phyloP scores from a whole-genome alignment of 1,140 invertebrate genomes.

The Leptestheria dahalacensis region DNA sequence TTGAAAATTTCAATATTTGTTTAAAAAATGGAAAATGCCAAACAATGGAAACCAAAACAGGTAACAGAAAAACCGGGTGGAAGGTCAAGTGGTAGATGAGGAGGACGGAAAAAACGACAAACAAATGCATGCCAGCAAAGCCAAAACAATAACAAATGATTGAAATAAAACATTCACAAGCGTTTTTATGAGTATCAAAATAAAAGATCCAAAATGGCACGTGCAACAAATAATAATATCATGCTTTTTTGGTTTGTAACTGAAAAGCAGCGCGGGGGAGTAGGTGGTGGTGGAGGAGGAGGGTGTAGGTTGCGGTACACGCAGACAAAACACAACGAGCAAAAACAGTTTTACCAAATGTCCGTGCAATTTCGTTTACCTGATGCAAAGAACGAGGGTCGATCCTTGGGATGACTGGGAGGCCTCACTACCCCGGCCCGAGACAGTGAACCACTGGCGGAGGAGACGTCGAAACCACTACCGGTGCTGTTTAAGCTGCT shows the following conservation, averaged over 20 bases:
- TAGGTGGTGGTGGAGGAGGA: no score
- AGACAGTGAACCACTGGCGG: neutral
- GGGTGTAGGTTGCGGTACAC: no score
- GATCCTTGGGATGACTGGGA: neutral
- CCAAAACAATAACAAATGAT: neutral
- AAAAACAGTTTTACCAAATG: conserved; percentile 58
- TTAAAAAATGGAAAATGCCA: neutral
- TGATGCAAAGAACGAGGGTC: conserved; percentile 11
- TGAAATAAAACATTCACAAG: no score
- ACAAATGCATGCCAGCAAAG: neutral
- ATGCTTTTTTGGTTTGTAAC: no score
- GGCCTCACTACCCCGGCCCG: neutral
- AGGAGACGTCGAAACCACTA: conserved; percentile 4
- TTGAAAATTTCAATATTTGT: neutral
- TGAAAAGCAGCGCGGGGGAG: no score
- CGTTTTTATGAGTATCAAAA: neutral
- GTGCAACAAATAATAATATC: neutral
- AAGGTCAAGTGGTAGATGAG: neutral
- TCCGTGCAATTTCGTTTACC: conserved; percentile 41
- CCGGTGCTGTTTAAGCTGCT: conserved; percentile 7
- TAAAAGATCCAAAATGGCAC: neutral
- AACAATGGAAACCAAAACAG: neutral
- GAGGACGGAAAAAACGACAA: conserved; percentile 10
- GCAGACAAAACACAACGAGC: no score
- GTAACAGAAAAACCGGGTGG: neutral